Percentiles rank a stretch among this genome's conserved stretches.
Conservation (phyloP, 2,888 invertebrate species). For the Lochmaea crataegi region DNA sequence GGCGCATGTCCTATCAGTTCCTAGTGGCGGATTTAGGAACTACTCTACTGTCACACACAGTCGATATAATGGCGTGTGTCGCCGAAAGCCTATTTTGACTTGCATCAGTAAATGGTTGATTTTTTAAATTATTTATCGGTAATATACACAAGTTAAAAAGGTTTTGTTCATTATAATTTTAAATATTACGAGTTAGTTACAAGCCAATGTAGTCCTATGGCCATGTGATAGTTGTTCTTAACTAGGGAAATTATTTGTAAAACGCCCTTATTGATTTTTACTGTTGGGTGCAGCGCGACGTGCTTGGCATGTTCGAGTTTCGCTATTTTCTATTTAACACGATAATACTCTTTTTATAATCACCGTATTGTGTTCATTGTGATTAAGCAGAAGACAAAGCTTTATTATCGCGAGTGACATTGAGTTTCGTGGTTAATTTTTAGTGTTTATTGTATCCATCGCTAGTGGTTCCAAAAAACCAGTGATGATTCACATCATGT, state of each 20-base stretch:
- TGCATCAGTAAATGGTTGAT: conserved; percentile 37
- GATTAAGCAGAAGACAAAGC: conserved; percentile 33
- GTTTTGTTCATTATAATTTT: conserved; percentile 36
- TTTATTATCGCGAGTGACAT: conserved; percentile 50
- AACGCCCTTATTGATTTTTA: conserved; percentile 67
- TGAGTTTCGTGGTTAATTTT: conserved; percentile 47
- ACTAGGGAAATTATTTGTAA: conserved; percentile 48
- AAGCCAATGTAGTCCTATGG: conserved; percentile 31
- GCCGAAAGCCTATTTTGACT: conserved; percentile 58
- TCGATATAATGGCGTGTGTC: conserved; percentile 66
- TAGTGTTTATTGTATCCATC: conserved; percentile 34
- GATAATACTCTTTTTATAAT: conserved; percentile 41
- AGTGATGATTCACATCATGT: conserved; percentile 50
- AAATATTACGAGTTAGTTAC: conserved; percentile 37
- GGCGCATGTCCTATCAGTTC: conserved; percentile 49
- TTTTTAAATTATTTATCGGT: conserved; percentile 35
- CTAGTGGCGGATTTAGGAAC: conserved; percentile 60
- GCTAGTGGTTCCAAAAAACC: conserved; percentile 47
- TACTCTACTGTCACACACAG: conserved; percentile 56
- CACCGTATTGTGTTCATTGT: conserved; percentile 51
- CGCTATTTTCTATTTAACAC: conserved; percentile 39
- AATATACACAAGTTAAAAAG: conserved; percentile 33
- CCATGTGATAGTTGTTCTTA: conserved; percentile 42
- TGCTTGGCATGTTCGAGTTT: conserved; percentile 55
- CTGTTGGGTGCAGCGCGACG: conserved; percentile 60